phyloP scores from a whole-genome alignment of 2,113 vertebrate species.

The Panurus biarmicus region DNA sequence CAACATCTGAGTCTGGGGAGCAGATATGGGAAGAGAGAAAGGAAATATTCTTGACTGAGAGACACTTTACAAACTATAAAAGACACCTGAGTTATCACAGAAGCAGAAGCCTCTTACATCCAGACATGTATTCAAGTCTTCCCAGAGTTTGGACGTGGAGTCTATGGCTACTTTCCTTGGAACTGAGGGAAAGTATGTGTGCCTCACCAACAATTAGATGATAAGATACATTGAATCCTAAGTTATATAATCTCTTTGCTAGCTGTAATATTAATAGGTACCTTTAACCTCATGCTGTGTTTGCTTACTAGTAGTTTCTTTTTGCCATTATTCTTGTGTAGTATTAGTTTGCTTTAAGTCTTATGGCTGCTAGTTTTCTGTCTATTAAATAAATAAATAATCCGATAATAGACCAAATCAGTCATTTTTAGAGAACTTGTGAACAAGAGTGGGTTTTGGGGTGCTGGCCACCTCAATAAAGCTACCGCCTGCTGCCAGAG shows the following conservation, averaged over 20 bases:
- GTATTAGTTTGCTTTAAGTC: not conserved
- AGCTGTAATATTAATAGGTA: not conserved
- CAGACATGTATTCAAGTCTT: not conserved
- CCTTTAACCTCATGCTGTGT: not conserved
- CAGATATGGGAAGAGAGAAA: not conserved
- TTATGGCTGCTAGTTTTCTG: not conserved
- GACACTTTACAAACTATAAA: not conserved
- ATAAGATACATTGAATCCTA: not conserved
- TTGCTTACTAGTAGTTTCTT: not conserved
- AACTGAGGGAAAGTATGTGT: not conserved
- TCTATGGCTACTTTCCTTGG: not conserved
- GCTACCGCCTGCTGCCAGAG: not conserved
- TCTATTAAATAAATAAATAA: not conserved
- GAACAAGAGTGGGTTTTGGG: not conserved
- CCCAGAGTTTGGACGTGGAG: fast-evolving
- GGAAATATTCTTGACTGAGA: not conserved
- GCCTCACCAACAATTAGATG: not conserved
- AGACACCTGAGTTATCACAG: not conserved
- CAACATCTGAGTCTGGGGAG: not conserved
- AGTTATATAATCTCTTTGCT: too few species aligned
- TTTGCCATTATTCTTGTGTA: not conserved
- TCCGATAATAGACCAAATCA: not conserved
- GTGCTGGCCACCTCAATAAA: not conserved
- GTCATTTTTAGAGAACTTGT: not conserved
- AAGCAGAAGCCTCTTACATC: not conserved